These are phyloP conservation scores for Formica selysi DNA, from an alignment of 1,140 invertebrate genomes.

Conservation along the genomic window DNA sequence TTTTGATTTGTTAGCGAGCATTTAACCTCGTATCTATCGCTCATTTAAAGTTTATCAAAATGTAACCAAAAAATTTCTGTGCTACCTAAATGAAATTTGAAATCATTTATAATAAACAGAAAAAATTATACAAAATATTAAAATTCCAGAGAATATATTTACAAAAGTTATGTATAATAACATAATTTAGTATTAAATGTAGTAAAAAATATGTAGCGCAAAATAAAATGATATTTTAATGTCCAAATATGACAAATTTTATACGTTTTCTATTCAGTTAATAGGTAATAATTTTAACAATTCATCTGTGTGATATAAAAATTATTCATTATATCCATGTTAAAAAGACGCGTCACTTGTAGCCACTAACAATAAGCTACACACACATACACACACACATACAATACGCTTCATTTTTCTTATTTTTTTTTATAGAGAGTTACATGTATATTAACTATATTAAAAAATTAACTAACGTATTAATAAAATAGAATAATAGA, in stretches of 20 bases:
- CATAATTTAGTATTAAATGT: not conserved
- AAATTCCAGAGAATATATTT: too few relatives aligned
- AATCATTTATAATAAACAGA: not conserved
- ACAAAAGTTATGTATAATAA: not conserved
- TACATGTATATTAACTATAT: not conserved
- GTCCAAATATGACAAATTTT: not conserved
- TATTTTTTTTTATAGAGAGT: not conserved
- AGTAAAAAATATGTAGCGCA: not conserved
- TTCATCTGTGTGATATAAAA: not conserved
- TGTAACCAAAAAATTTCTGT: not conserved
- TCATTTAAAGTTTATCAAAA: not conserved
- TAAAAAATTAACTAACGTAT: not conserved
- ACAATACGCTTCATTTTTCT: not conserved
- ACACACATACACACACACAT: too few relatives aligned
- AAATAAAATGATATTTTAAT: conserved; percentile 2
- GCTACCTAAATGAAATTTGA: not conserved
- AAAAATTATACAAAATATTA: not conserved
- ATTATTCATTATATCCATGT: not conserved
- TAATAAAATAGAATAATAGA: not conserved
- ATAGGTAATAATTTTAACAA: conserved; percentile 3
- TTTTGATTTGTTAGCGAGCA: not conserved
- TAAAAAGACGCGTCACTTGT: not conserved
- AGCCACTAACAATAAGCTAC: not conserved
- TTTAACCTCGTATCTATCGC: not conserved
- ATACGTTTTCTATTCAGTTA: not conserved